These are phyloP conservation scores for Capitella teleta DNA, from an alignment of 1,140 invertebrate species.

Conservation along the genomic window DNA sequence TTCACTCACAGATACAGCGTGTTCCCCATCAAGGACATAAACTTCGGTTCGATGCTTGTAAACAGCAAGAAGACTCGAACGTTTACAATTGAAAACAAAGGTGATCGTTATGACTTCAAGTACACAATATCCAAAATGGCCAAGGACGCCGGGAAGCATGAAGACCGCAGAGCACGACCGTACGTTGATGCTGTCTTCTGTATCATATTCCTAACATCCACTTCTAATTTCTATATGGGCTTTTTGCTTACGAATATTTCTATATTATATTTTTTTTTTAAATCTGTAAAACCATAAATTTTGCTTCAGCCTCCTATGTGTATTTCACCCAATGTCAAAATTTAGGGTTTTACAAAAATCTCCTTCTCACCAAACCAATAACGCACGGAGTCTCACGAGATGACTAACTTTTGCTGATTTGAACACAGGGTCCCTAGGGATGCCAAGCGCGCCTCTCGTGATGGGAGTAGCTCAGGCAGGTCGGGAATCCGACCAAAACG, in stretches of 20 bases:
- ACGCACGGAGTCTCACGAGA: no score
- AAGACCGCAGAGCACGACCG: neutral
- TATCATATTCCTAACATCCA: neutral
- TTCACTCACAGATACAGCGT: slow-evolving; percentile 30
- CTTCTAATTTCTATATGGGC: neutral
- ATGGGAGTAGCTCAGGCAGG: slow-evolving; percentile 32
- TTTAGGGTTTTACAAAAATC: no score
- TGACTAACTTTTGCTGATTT: no score
- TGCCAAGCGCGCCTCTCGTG: slow-evolving; percentile 25
- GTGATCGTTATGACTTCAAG: slow-evolving; percentile 40
- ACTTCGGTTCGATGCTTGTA: slow-evolving; percentile 39
- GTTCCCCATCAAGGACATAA: slow-evolving; percentile 35
- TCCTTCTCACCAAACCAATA: no score
- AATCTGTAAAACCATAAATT: neutral
- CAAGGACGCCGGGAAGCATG: neutral
- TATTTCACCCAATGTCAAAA: no score
- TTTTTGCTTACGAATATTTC: slow-evolving; percentile 1
- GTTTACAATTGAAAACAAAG: slow-evolving; percentile 41
- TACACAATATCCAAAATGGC: slow-evolving; percentile 29
- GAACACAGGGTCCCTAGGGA: no score
- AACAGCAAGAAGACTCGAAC: slow-evolving; percentile 35
- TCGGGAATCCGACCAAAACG: slow-evolving; percentile 28
- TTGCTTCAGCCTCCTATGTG: no score
- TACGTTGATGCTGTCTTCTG: neutral
- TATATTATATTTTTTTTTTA: neutral